Conservation (phyloP, 2,888 invertebrate species). For the Cetonia aurata region DNA sequence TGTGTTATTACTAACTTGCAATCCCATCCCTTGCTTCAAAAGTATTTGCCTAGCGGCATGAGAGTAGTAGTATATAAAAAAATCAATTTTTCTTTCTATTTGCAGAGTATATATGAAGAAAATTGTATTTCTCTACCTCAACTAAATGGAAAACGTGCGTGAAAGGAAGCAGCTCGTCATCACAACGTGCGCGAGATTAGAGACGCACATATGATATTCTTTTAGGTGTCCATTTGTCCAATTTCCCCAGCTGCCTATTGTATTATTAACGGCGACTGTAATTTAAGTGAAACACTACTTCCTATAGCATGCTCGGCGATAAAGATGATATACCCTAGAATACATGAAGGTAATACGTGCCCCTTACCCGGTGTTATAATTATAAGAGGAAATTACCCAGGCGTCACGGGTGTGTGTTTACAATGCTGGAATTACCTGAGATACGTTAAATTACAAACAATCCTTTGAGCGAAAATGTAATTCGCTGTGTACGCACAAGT, state of each 20-base stretch:
- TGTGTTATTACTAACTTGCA: too few relatives aligned
- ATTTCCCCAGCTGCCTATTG: slow-evolving; percentile 38
- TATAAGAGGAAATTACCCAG: slow-evolving; percentile 49
- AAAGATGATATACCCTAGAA: slow-evolving; percentile 40
- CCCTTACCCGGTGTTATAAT: slow-evolving; percentile 41
- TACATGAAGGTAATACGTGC: slow-evolving; percentile 38
- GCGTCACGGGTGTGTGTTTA: slow-evolving; percentile 37
- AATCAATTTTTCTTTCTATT: slow-evolving; percentile 21
- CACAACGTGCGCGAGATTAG: slow-evolving; percentile 34
- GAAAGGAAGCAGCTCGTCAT: slow-evolving; percentile 40
- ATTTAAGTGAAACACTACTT: slow-evolving; percentile 36
- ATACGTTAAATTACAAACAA: slow-evolving; percentile 39
- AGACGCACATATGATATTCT: slow-evolving; percentile 35
- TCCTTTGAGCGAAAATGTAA: slow-evolving; percentile 37
- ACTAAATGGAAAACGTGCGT: slow-evolving; percentile 29
- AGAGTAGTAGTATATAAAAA: not conserved
- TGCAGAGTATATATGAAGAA: not conserved
- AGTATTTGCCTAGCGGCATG: not conserved
- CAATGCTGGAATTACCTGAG: slow-evolving; percentile 32
- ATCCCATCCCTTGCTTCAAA: too few relatives aligned
- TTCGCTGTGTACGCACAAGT: slow-evolving; percentile 24
- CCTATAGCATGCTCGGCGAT: slow-evolving; percentile 31
- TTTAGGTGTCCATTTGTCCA: slow-evolving; percentile 32
- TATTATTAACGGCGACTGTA: slow-evolving; percentile 40
- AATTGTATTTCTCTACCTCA: slow-evolving; percentile 26